Evolutionary conservation across 92 coral and sea anemone genomes (phyloP), one percentile per base, ranked within the genome.

Genomic region (Umimayanthus chanpuru): DNA sequence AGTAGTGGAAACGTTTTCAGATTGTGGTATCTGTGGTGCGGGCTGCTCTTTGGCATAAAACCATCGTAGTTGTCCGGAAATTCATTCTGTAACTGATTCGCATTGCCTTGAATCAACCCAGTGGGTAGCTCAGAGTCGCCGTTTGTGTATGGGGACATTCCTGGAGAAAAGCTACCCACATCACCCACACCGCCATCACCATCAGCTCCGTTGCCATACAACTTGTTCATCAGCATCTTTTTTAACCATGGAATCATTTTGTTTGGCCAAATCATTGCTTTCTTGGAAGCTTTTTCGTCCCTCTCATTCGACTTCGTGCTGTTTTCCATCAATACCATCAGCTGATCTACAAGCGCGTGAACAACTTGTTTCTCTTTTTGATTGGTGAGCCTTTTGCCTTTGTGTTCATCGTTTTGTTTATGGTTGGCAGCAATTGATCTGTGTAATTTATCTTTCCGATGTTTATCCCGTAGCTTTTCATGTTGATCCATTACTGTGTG

Each of bases 221-320:
- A 67, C 61, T 93, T 95, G 38, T 86, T 90, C 81, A 92, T 73
- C 81, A 95, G 23, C 90, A 93, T 93, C 64, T 87, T 93, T 79
- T 89, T 89, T 64, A 95, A 77, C 92, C 92, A 86, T 6, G 98
- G 98, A 61, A 95, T 79, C 98, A 95, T 95, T 86, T 92, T 95
- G 74, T 94, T 95, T 55, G 98, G 98, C 98, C 98, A 95, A 66
- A 95, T 95, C 98, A 95, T 95, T 18, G 98, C 98, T 79, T 95
- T 95, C 85, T 94, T 94, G 64, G 91, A 85, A 26, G 87, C 44
- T 41, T 41, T 71, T 28, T 83, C 72, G 14, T 82, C 36, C 21
- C n/a, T 83, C 21, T 44, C 55, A 53, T 4, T 44, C 26, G 39
- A 44, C 1, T 71, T 72, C 9, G 77, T 47, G 38, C 61, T 30